Base-by-base conservation (phyloP, 2,113 vertebrate species). In the Phalacrocorax aristotelis region DNA sequence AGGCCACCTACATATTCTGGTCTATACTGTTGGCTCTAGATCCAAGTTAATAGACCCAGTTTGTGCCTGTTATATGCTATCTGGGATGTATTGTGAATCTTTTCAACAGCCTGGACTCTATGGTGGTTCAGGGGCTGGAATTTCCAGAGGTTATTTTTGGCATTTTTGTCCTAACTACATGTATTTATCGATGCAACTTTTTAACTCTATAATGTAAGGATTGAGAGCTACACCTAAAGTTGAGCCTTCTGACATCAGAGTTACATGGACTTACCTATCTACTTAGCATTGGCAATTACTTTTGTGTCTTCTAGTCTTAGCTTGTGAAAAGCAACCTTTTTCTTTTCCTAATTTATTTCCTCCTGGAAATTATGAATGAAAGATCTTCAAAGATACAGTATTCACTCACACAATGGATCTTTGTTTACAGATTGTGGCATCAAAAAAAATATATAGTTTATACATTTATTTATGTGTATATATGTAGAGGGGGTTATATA, bases 321-420 rank as follows among this genome's bases (percentile, higher is more conserved):
- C 34, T 74, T 34, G 8, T 79, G 49, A 70, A 89, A 82, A 92
- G 25, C 16, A 81, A 32, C 13, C 15, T 71, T 82, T 79, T 75
- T 15, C 15, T 79, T 87, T 89, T 70, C 61, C 29, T 89, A 36
- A 44, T 52, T 27, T 46, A 95, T 62, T 95, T 97, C 10, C 95
- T 96, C 27, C 95, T 98, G 93, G 87, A 98, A 98, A 21, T 95
- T 97, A 57, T 95, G 97, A 94, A 95, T 98, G 55, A 91, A 97
- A 72, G 97, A 23, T 98, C 26, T 97, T 98, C 23, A 98, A 95
- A 85, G 93, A 97, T 62, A 97, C 68, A 23, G 96, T 95, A 29
- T 96, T 98, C 55, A 93, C 78, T 83, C 97, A 97, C 95, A 96
- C 85, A 6, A 81, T 91, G 55, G 97, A 98, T 12, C 96, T 97